A percentile compares a stretch with the other conserved stretches of the same genome.
phyloP scores from a whole-genome alignment of 2,113 vertebrate species.

The Tympanuchus pallidicinctus region DNA sequence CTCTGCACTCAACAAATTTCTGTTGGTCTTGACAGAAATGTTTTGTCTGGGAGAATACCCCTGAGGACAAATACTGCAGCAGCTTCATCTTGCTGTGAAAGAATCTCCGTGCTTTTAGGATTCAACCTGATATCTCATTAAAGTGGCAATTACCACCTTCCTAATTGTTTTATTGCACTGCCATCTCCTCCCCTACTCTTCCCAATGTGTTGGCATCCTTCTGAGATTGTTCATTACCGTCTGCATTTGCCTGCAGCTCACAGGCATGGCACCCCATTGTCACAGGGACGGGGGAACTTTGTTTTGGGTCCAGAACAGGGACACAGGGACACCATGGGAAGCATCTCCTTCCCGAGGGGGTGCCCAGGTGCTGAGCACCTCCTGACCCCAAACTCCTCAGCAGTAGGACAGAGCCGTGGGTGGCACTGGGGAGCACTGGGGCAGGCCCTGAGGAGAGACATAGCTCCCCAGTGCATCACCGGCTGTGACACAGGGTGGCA shows the following conservation, averaged over 20 bases:
- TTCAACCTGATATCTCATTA: slow-evolving; percentile 25
- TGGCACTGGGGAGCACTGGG: not conserved
- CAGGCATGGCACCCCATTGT: fast-evolving
- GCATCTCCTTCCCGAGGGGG: not conserved
- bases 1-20: not conserved
- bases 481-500: not conserved
- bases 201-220: not conserved
- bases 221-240: not conserved
- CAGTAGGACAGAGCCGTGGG: not conserved
- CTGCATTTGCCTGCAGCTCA: not conserved
- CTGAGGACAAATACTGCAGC: not conserved
- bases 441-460: not conserved
- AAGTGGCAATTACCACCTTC: slow-evolving; percentile 43
- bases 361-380: too few species aligned
- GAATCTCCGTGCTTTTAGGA: slow-evolving; percentile 51
- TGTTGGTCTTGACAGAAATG: slow-evolving; percentile 12
- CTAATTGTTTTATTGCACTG: slow-evolving; percentile 31
- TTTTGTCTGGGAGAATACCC: not conserved
- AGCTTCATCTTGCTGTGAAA: not conserved
- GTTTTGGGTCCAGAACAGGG: not conserved
- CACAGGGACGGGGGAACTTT: not conserved
- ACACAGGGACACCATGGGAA: not conserved
- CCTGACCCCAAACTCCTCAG: not conserved
- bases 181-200: not conserved
- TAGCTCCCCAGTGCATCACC: not conserved